Conservation (phyloP, 2,888 invertebrate genomes). For the Epinotia nisella region DNA sequence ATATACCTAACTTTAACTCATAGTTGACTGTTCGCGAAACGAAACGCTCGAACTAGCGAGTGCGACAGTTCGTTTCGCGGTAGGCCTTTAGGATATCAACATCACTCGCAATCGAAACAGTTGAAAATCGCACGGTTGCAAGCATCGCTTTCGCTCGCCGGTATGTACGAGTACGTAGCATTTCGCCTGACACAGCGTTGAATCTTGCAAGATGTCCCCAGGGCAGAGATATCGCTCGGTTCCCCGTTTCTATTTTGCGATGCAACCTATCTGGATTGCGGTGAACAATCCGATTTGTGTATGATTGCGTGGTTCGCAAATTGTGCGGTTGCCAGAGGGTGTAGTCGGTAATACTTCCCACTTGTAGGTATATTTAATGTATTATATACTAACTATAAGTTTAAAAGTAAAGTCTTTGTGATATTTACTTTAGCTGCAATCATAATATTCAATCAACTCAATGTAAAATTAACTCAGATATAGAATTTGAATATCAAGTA, state of each 20-base stretch:
- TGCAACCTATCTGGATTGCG: constrained; percentile 19
- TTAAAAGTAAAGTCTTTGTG: too few relatives aligned
- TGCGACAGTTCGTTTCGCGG: too few relatives aligned
- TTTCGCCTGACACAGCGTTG: constrained; percentile 4
- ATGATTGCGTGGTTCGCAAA: background rate
- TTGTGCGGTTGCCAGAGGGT: background rate
- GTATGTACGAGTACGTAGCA: background rate
- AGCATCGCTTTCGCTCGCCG: background rate
- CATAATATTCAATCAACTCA: too few relatives aligned
- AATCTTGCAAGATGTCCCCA: constrained; percentile 1
- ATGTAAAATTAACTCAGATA: too few relatives aligned
- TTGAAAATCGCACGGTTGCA: background rate
- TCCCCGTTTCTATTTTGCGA: constrained; percentile 12
- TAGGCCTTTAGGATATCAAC: too few relatives aligned
- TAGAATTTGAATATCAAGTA: too few relatives aligned
- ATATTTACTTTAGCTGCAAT: too few relatives aligned
- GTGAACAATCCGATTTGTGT: constrained; percentile 13
- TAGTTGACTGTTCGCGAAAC: too few relatives aligned
- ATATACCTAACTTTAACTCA: background rate
- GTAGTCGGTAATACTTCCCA: background rate
- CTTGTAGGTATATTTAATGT: constrained; percentile 3
- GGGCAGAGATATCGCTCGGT: constrained; percentile 20
- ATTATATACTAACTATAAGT: background rate
- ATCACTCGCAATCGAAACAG: background rate
- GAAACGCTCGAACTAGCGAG: too few relatives aligned